Base-by-base conservation (phyloP, 30 jellyfish, hydroid and myxozoan genomes). In the Hydractinia symbiolongicarpus region DNA sequence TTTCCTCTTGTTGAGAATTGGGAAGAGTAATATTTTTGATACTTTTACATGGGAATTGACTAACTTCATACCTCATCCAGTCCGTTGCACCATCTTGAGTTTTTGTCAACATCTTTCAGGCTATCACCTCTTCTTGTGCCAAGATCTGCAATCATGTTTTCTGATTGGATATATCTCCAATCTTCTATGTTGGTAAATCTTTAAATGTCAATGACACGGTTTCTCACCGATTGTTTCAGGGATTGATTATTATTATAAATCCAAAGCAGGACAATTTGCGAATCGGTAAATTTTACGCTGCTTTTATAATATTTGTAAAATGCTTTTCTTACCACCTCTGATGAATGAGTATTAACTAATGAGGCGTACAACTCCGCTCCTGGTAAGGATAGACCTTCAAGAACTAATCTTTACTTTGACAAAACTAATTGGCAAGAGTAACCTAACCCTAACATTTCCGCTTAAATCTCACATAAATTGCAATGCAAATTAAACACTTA, bases 101-200 rank as follows among this genome's bases (percentile, higher is more conserved):
- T 72, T 67, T 72, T 61, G 53, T 72, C 81, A 50, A 72, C 16
- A 21, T 72, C 69, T 44, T 72, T 72, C 61, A 72, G 6, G 17
- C 44, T 72, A n/a, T 61, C 81, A 21, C 81, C 81, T n/a, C 81
- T 30, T 72, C 81, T 72, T n/a, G 81, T 52, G 16, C 81, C 81
- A 21, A 72, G 81, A 72, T 72, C 81, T 52, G 62, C 67, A 30
- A 72, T 72, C 81, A 72, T 72, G 67, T 72, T 40, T 44, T 72
- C 50, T 44, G 69, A 21, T 67, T 72, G 62, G 7, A 72, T 52
- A 54, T 72, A 72, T 50, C 40, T n/a, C 81, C 81, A 72, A 30
- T 72, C 61, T n/a, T 44, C 50, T 30, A 40, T 7, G 15, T 50
- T n/a, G 17, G 67, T 21, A 72, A 72, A 52, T 72, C 81, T 61